Evolutionary conservation across 2,797 vertebrate genomes (phyloP), one percentile per base, ranked within the genome.

Genomic region (Artibeus lituratus): DNA sequence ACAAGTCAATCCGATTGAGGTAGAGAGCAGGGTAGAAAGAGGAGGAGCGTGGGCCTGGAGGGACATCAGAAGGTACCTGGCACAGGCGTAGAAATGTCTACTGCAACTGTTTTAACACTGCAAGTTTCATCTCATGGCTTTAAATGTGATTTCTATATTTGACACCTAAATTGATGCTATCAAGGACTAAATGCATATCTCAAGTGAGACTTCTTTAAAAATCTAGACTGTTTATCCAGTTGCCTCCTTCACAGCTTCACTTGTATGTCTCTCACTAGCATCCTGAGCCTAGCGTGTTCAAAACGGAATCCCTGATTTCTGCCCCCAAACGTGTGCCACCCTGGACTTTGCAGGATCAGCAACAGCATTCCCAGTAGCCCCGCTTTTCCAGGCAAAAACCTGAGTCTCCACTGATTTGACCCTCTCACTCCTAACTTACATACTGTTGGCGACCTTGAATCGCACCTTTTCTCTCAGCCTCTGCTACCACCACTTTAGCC

Each of bases 181-280:
- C 42, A 85, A 85, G 19, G 29, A n/a, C 87, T 95, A 78, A 87
- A 87, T 96, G 90, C 93, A 39, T 88, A 90, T 83, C 72, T 74
- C 24, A 93, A 90, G 21, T n/a, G 44, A 94, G 77, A 94, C 32
- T 69, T 92, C 82, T 94, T 95, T 81, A 88, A 94, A 95, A 96
- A 81, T 95, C 62, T 87, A 86, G 72, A 91, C 69, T 85, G 90
- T 35, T 91, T 35, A 57, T 87, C 85, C 70, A 65, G 80, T 47
- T 78, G 77, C 62, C 90, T 92, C 51, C 77, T 70, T 39, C 87
- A 77, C 49, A 72, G 42, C 67, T 95, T 95, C 42, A 49, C 53
- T 57, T 70, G n/a, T 72, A 37, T 82, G 55, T 82, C 73, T 82
- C 73, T 82, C 59, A 85, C 83, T 78, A 81, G 90, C 85, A 93